Evolutionary conservation across 1,140 invertebrate species (phyloP), one percentile per base, ranked within the genome.

Genomic region (Hylyphantes graminicola): DNA sequence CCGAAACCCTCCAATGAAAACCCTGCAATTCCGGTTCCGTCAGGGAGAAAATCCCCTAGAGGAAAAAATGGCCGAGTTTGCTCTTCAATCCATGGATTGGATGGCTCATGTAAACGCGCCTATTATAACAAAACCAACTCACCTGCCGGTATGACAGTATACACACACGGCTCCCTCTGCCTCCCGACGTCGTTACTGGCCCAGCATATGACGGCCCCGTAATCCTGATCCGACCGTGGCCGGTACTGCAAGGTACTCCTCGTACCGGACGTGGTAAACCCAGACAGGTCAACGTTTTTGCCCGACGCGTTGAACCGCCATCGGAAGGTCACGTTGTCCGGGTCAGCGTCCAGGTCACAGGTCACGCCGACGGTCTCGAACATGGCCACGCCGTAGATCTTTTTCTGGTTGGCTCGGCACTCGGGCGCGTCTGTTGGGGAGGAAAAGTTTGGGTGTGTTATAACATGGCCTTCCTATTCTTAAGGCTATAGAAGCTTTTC

Each of bases 261-360:
- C 7, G 79, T 74, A 51, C 74, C 67, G 12, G 61, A 17, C 7
- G 73, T 83, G 11, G 76, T 53, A 59, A 85, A 83, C 10, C 63
- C 79, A 7, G 21, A 50, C 6, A 81, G 17, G n/a, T 84, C 80
- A 17, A 83, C 19, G 13, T 61, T 72, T 17, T 79, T 78, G 0
- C 70, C 78, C 11, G 85, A 81, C 17, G 64, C 76, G 90, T 97
- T 97, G 91, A 97, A 97, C 7, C 81, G 53, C 87, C 87, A 87
- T 2, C 82, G 65, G 65, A 87, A 87, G 13, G 85, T 86, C 10
- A 87, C 74, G 59, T 87, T 79, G 75, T 84, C 67, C 7, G 95
- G 95, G 88, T 96, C 95, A 85, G 95, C 93, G 87, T 95, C 95
- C 84, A 96, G 95, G 86, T 94, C 93, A 89, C 95, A 97, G 86